Base-by-base conservation (phyloP, 2,113 vertebrate genomes). In the Rhabdornis inornatus region DNA sequence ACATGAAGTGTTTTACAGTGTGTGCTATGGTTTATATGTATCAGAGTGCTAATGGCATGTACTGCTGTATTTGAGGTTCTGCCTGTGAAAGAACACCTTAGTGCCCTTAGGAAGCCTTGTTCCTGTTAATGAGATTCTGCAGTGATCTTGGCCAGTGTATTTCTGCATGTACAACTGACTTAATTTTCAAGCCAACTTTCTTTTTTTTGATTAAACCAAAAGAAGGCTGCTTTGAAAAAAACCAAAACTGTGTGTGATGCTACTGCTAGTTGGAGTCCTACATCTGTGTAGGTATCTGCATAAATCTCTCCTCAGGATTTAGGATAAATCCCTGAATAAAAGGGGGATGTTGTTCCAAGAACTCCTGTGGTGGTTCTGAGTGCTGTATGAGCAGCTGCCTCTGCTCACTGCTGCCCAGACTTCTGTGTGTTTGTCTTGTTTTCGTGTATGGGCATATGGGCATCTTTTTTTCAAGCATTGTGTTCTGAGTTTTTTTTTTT, bases 301-400 rank as follows among this genome's bases (percentile, higher is more conserved):
- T 83, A 70, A 93, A 94, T 90, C 75, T 71, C 33, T 66, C 45
- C 47, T 79, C 39, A 12, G 79, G 59, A 35, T 87, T 83, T 89
- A 56, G 69, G 84, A 86, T 93, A 50, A 50, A 50, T 16, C 50
- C 33, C 71, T 50, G 68, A 66, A 88, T 92, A 86, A 90, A 88
- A 95, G 82, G 37, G 22, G 5, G 44, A 60, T 27, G 37, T 95
- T 96, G 71, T 96, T 95, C 85, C 52, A 44, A 66, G 53, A n/a
- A 9, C 65, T 89, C 53, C 40, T 35, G n/a, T 2, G 53, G 55
- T 78, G 21, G 70, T 85, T 76, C 50, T 37, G 55, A 83, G 47
- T 83, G 85, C 75, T 56, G 74, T 1, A 3, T 33, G 68, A 93
- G 87, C 78, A 95, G 93, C 93, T 95, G 82, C 79, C 70, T 77